These are phyloP conservation scores for Tragelaphus buxtoni DNA, from an alignment of 2,113 vertebrate species.

Conservation along the genomic window DNA sequence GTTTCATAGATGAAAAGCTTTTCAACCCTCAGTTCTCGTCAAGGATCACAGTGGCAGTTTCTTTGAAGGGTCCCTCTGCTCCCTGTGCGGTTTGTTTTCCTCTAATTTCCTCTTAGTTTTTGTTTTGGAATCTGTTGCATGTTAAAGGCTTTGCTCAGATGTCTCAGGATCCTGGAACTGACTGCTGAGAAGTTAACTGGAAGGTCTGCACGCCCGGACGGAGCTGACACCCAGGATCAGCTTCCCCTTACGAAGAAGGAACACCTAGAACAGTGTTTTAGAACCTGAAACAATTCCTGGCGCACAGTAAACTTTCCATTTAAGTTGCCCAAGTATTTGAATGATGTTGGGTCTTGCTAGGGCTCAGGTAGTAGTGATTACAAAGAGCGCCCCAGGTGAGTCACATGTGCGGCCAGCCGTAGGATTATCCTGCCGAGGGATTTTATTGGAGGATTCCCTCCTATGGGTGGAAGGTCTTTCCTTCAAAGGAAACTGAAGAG, in stretches of 20 bases:
- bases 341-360: neutral
- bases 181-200: neutral
- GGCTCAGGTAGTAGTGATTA: neutral
- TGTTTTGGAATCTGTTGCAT: neutral
- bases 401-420: neutral
- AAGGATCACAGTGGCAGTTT: neutral
- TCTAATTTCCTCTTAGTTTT: slow-evolving; percentile 21
- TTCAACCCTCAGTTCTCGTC: neutral
- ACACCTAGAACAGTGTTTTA: neutral
- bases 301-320: neutral
- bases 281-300: neutral
- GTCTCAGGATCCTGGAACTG: neutral
- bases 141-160: neutral
- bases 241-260: neutral
- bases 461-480: neutral
- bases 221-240: neutral
- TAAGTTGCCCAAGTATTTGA: neutral
- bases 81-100: neutral
- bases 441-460: neutral
- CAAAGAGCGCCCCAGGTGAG: neutral
- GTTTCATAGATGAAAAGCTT: slow-evolving; percentile 20
- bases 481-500: neutral
- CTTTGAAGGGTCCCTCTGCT: slow-evolving; percentile 26
- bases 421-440: neutral
- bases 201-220: neutral